Conservation (phyloP, 2,113 vertebrate genomes). For the Ondatra zibethicus region DNA sequence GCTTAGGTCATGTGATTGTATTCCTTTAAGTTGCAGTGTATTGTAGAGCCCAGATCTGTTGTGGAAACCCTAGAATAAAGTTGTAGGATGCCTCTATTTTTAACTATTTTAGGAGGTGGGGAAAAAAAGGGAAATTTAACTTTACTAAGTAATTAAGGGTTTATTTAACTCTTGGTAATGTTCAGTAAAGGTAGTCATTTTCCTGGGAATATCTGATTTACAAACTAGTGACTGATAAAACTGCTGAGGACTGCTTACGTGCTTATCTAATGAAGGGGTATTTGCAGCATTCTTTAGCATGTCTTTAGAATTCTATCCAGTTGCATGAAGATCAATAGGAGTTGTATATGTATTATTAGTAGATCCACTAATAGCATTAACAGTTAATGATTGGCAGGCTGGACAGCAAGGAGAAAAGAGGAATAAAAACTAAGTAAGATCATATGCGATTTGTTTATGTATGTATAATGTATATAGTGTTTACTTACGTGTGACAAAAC, state of each 20-base stretch:
- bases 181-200: background rate
- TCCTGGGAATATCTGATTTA: slow-evolving; percentile 43
- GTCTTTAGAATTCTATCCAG: slow-evolving; percentile 37
- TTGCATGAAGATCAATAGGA: slow-evolving; percentile 5
- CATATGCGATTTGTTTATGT: background rate
- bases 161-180: slow-evolving; percentile 50
- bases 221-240: background rate
- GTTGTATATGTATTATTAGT: background rate
- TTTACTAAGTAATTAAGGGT: slow-evolving; percentile 3
- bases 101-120: background rate
- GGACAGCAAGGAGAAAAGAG: background rate
- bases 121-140: background rate
- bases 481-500: background rate
- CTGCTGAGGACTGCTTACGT: background rate
- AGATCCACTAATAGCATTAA: background rate
- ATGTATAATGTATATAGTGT: background rate
- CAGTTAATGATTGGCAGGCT: background rate
- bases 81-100: background rate
- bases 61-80: background rate
- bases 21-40: slow-evolving; percentile 20
- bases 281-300: background rate
- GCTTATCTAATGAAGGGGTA: slow-evolving; percentile 3
- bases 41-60: slow-evolving; percentile 12
- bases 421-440: background rate
- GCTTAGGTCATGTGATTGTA: background rate